Base-by-base conservation (phyloP, 2,797 vertebrate genomes). In the Urosaurus nigricauda region DNA sequence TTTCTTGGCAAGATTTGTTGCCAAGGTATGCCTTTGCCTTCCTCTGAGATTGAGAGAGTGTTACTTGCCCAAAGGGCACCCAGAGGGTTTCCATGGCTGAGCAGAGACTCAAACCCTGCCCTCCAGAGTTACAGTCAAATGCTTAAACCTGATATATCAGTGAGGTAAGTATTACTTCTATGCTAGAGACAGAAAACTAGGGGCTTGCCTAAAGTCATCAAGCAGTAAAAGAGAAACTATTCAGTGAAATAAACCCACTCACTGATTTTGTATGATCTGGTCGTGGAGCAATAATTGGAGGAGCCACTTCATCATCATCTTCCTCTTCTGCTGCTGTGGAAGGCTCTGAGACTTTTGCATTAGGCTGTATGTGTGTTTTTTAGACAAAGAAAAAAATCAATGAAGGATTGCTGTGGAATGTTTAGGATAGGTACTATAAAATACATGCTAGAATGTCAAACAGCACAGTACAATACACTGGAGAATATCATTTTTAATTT, bases 221-320 rank as follows among this genome's bases (percentile, higher is more conserved):
- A 77, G 13, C 11, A 63, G 17, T 71, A 63, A 47, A 70, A 47
- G 13, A 51, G 21, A 51, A 70, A 32, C 16, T 37, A 70, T 17
- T 32, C 19, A 51, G 24, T 32, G 17, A 47, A 51, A 37, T 17
- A 24, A 88, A 79, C 87, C n/a, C 58, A 94, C 98, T 97, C 93
- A 99, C 99, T 80, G 98, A 99, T 97, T 99, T 99, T 43, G 99
- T 99, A 95, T 99, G 98, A 93, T 99, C 98, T 14, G 99, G 99
- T 75, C 99, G 96, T 0, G 99, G 99, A 40, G 98, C 98, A 94
- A 99, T 98, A 91, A 98, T 92, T 32, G 99, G 98, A 73, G 98
- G 98, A 43, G 97, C 88, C 93, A 98, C 98, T 85, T 99, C 99
- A 29, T 99, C 98, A 1, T 98, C 98, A 0, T 99, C 98, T 7